These are phyloP conservation scores for Nixonia krombeini DNA, from an alignment of 1,140 invertebrate genomes.

Conservation along the genomic window DNA sequence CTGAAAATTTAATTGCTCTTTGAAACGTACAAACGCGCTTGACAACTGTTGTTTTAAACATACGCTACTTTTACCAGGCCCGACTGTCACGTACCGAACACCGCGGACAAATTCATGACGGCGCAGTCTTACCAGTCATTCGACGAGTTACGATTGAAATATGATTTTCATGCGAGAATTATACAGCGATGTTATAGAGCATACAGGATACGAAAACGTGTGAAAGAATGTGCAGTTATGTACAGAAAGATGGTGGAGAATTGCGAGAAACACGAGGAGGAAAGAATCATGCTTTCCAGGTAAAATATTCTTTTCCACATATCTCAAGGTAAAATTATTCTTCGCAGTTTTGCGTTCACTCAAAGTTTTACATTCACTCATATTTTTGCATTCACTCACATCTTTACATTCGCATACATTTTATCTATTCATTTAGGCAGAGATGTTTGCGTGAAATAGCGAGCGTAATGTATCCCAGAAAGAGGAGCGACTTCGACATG, in stretches of 20 bases:
- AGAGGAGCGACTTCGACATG: constrained; percentile 76
- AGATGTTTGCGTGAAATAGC: constrained; percentile 72
- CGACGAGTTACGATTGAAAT: constrained; percentile 70
- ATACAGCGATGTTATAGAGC: constrained; percentile 75
- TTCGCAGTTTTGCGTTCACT: too few species aligned
- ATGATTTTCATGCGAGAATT: constrained; percentile 71
- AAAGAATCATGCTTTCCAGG: constrained; percentile 53
- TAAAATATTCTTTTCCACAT: constrained; percentile 24
- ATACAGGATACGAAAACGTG: constrained; percentile 58
- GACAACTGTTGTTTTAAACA: too few species aligned
- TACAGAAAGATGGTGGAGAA: constrained; percentile 54
- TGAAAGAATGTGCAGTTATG: constrained; percentile 52
- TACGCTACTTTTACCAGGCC: constrained; percentile 51
- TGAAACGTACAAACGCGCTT: too few species aligned
- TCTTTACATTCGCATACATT: too few species aligned
- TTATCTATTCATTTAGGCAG: constrained; percentile 68
- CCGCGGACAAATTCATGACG: constrained; percentile 73
- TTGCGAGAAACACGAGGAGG: constrained; percentile 66
- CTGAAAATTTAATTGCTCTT: constrained; percentile 8
- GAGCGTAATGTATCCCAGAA: constrained; percentile 74
- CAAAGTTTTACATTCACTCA: too few species aligned
- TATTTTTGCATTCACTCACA: too few species aligned
- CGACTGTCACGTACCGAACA: constrained; percentile 73
- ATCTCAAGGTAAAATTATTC: too few species aligned
- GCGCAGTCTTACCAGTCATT: constrained; percentile 73